Conservation (phyloP, 2,888 invertebrate genomes). For the Eupithecia vulgata region DNA sequence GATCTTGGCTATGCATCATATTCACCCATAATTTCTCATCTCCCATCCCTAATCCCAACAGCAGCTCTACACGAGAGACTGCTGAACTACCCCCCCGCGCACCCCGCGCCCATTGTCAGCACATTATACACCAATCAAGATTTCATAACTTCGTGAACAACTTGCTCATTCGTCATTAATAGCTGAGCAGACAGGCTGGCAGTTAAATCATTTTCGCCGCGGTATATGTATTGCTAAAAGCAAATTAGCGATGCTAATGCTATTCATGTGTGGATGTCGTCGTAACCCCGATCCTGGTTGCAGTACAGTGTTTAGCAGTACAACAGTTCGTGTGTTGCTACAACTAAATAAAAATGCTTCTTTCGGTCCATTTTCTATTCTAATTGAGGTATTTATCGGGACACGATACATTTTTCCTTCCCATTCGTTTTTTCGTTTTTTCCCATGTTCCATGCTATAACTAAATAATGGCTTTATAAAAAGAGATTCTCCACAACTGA, state of each 20-base stretch:
- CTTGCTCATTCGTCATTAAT: slow-evolving; percentile 15
- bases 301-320: not conserved
- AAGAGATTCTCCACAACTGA: too few relatives aligned
- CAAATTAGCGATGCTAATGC: slow-evolving; percentile 60
- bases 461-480: not conserved
- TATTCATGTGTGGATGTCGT: slow-evolving; percentile 50
- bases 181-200: slow-evolving; percentile 9
- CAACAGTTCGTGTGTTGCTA: not conserved
- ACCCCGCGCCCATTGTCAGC: not conserved
- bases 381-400: not conserved
- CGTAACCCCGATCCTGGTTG: slow-evolving; percentile 5
- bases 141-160: slow-evolving; percentile 17
- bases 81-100: not conserved
- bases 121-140: slow-evolving; percentile 6
- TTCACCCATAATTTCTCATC: not conserved
- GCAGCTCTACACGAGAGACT: not conserved
- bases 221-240: slow-evolving; percentile 48
- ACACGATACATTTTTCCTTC: not conserved
- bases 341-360: not conserved
- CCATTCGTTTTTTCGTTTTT: not conserved
- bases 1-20: not conserved
- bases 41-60: not conserved
- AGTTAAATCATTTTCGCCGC: slow-evolving; percentile 29
- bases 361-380: not conserved
- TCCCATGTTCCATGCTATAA: not conserved